Evolutionary conservation across 2,888 invertebrate species (phyloP).

Genomic region (Patella ulyssiponensis): DNA sequence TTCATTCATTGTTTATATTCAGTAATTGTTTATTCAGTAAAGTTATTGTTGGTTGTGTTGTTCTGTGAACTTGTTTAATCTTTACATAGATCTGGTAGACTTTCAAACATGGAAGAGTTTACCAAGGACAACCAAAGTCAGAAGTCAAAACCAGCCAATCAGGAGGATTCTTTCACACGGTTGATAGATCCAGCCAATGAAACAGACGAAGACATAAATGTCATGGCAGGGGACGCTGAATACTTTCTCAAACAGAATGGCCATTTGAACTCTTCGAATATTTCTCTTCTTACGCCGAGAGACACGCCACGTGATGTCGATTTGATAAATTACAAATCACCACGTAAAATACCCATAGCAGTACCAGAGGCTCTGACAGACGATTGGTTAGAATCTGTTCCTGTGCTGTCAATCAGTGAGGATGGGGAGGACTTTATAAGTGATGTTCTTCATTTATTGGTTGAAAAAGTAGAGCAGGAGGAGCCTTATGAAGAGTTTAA

Average conservation of each 20-base stretch:
- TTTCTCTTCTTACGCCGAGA: background rate
- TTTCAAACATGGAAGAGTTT: background rate
- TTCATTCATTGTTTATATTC: too few species aligned
- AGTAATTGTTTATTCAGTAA: too few species aligned
- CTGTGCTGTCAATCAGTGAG: constrained; percentile 45
- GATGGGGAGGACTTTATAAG: constrained; percentile 43
- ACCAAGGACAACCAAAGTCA: background rate
- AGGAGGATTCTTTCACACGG: constrained; percentile 7
- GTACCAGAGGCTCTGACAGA: constrained; percentile 34
- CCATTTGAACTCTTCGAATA: background rate
- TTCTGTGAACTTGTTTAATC: too few species aligned
- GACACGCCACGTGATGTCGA: background rate
- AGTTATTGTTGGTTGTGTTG: too few species aligned
- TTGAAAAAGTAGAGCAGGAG: constrained; percentile 53
- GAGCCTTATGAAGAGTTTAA: constrained; percentile 66
- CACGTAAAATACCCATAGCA: constrained; percentile 21
- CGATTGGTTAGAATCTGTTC: constrained; percentile 56
- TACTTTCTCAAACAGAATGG: constrained; percentile 33
- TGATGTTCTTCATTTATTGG: constrained; percentile 42
- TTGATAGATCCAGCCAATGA: constrained; percentile 36
- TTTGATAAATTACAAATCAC: constrained; percentile 14
- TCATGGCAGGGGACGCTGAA: constrained; percentile 47
- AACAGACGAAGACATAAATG: constrained; percentile 50
- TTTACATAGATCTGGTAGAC: background rate
- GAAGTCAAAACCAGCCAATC: background rate